Base-by-base conservation (phyloP, 2,888 invertebrate genomes). In the Spisula subtruncata region DNA sequence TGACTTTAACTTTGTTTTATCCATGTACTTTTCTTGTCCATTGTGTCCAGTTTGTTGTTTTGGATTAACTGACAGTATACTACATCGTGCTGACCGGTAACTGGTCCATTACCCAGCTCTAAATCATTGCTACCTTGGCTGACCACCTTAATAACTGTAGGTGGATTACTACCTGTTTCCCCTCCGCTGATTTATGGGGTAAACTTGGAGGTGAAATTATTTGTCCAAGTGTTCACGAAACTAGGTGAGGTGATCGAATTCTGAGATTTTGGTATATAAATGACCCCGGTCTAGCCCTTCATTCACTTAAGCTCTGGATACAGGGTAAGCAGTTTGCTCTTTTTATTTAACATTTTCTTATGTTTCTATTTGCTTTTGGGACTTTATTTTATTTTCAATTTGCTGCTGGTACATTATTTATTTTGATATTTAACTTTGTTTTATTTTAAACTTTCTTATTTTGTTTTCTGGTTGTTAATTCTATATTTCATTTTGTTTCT, bases 231-330 rank as follows among this genome's bases (percentile, higher is more conserved):
- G 14, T 54, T 71, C 16, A 6, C 20, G 60, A 88, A 91, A 88
- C 51, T 90, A 86, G 88, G 91, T 91, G 60, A 88, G 88, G 88
- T 91, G 91, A 83, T 86, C 91, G 88, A 89, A 80, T 88, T 91
- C 81, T 81, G n/a, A 51, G 75, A 46, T 85, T 60, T 25, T 20
- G 80, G 56, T 83, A 88, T 71, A 83, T n/a, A 88, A 80, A 79
- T 32, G 20, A 20, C 32, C 48, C n/a, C 20, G n/a, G 0, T 35
- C 41, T n/a, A 25, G 25, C 29, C 80, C 85, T 46, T 20, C 20
- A 25, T 79, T 51, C 80, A 56, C 10, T 54, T 4, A 29, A 41
- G 54, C 20, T n/a, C 12, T 75, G 20, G 85, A 16, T 2, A n/a
- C 54, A 1, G 20, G 85, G 79, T 85, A 54, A 85, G 85, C 6